Percentiles rank a stretch among this genome's conserved stretches.
These are phyloP conservation scores for Notothenia coriiceps DNA, from an alignment of 2,113 vertebrate genomes.

Conservation along the genomic window DNA sequence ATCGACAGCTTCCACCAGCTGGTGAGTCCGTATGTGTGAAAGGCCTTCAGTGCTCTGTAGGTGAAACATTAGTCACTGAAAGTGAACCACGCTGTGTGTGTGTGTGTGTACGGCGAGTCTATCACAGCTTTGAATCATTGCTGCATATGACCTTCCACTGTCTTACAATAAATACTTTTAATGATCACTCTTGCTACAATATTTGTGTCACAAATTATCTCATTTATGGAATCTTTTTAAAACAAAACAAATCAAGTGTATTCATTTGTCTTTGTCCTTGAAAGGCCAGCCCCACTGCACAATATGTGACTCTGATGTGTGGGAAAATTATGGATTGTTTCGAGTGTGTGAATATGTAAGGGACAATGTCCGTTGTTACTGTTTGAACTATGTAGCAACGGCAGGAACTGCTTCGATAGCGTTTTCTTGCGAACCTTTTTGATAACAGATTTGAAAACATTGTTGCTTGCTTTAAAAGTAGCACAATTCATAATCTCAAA, in stretches of 20 bases:
- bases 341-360: background rate
- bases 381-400: too few species aligned
- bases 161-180: background rate
- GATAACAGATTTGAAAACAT: too few species aligned
- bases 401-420: too few species aligned
- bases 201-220: background rate
- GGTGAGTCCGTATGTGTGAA: conserved; percentile 81
- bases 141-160: background rate
- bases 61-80: conserved; percentile 22
- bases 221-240: too few species aligned
- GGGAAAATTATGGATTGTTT: background rate
- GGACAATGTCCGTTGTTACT: too few species aligned
- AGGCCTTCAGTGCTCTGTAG: conserved; percentile 1
- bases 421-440: too few species aligned
- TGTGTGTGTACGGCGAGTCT: background rate
- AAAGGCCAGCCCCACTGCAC: background rate
- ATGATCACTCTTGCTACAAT: too few species aligned
- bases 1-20: conserved; percentile 99
- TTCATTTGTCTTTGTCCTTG: background rate
- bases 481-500: too few species aligned
- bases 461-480: too few species aligned
- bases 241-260: background rate
- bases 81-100: too few species aligned
- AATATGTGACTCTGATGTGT: background rate
- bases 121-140: background rate